These are phyloP conservation scores for Pissodes strobi DNA, from an alignment of 1,140 invertebrate species.

Conservation along the genomic window DNA sequence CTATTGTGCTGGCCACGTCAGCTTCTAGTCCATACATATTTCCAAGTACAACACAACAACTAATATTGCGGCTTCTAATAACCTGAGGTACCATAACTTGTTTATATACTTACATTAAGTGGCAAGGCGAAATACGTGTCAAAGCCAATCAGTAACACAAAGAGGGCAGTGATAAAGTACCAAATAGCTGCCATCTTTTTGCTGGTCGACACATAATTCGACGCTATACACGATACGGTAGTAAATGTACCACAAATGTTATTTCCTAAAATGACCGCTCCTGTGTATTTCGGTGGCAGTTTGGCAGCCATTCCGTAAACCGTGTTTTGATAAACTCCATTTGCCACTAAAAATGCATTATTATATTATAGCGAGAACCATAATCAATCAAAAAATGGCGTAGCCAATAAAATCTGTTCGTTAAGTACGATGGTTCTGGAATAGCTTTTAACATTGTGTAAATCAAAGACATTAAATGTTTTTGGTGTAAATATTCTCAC, in stretches of 20 bases:
- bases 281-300: constrained; percentile 90
- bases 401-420: too few relatives aligned
- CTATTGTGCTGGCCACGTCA: too few relatives aligned
- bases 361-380: too few relatives aligned
- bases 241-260: constrained; percentile 95
- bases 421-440: too few relatives aligned
- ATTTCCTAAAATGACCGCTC: constrained; percentile 91
- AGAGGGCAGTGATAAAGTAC: constrained; percentile 94
- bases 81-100: too few relatives aligned
- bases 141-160: constrained; percentile 90
- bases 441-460: too few relatives aligned
- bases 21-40: too few relatives aligned
- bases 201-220: constrained; percentile 73
- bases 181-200: constrained; percentile 88
- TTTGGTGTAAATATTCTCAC: too few relatives aligned
- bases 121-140: constrained; percentile 95
- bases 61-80: too few relatives aligned
- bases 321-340: constrained; percentile 97
- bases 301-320: constrained; percentile 94
- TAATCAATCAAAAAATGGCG: too few relatives aligned
- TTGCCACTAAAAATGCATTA: constrained; percentile 74
- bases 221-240: constrained; percentile 77
- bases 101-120: constrained; percentile 84
- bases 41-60: too few relatives aligned
- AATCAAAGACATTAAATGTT: too few relatives aligned